These are phyloP conservation scores for Netelia fuscicornis DNA, from an alignment of 2,888 invertebrate species.

Conservation along the genomic window DNA sequence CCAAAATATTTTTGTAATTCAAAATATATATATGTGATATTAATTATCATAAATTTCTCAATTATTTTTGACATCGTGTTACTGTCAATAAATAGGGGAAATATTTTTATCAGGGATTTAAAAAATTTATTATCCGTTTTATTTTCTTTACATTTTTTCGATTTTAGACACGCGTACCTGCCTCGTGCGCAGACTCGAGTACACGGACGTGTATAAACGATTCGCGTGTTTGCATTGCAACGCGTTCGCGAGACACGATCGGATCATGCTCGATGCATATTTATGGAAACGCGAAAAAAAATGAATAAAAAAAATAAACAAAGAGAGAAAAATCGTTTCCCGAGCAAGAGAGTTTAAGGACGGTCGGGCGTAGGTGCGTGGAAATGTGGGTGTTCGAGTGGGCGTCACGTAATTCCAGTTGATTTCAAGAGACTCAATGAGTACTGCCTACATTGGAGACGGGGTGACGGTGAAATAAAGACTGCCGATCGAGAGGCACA, in stretches of 20 bases:
- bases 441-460: constrained; percentile 36
- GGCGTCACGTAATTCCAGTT: constrained; percentile 63
- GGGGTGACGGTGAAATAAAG: constrained; percentile 45
- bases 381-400: constrained; percentile 52
- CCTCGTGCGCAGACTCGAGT: background rate
- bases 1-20: too few relatives aligned
- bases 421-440: constrained; percentile 48
- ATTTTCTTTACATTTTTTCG: constrained; percentile 15
- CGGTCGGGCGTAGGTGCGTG: constrained; percentile 36
- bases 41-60: too few relatives aligned
- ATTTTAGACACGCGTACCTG: background rate
- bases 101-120: background rate
- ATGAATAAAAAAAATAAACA: background rate
- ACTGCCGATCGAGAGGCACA: constrained; percentile 17
- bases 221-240: constrained; percentile 41
- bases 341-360: background rate
- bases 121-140: too few relatives aligned
- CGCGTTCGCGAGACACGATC: constrained; percentile 45
- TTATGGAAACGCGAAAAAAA: constrained; percentile 47
- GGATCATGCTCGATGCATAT: constrained; percentile 62
- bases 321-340: background rate
- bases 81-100: background rate
- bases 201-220: constrained; percentile 10
- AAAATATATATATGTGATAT: too few relatives aligned
- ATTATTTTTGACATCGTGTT: too few relatives aligned